Base-by-base conservation (phyloP, 2,797 vertebrate genomes). In the Falco biarmicus region DNA sequence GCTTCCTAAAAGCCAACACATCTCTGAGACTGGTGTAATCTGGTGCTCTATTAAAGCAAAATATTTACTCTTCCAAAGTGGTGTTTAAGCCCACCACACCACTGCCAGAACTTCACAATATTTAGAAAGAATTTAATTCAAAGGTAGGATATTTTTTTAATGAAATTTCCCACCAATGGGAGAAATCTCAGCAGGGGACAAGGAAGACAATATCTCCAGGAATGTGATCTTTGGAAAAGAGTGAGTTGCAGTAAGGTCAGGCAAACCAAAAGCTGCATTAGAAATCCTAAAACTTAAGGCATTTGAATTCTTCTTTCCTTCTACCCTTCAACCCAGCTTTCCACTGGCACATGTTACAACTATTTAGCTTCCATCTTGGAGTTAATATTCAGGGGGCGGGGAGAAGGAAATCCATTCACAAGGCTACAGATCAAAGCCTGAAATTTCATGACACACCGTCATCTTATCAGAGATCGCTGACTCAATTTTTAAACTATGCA, bases 401-500 rank as follows among this genome's bases (percentile, higher is more conserved):
- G 18, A 84, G 21, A 53, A 87, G 32, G 13, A 84, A 84, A 59
- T 60, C 19, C 70, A 74, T 94, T 89, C 80, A 84, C 3, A 70
- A 93, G 59, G 37, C 51, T 70, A 41, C 20, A 66, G 48, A 91
- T 51, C 17, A 82, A 90, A 93, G 56, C 15, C 31, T 79, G 66
- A 56, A 75, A 87, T 77, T 79, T 95, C 43, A 39, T 90, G 83
- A 56, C 39, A 34, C 32, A 29, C 18, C 50, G 31, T 47, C 54
- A 81, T 75, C 13, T 76, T 73, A 79, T 32, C 63, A 90, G 70
- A 92, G 74, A 89, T 70, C 5, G 20, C 90, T 95, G 93, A 89
- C 71, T 91, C 88, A 80, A 45, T 75, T 94, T 93, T 92, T 87
- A 68, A 94, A 89, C 71, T 64, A 85, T 37, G 78, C 81, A 96